Conservation (phyloP, 2,113 vertebrate species). For the Uria aalge region DNA sequence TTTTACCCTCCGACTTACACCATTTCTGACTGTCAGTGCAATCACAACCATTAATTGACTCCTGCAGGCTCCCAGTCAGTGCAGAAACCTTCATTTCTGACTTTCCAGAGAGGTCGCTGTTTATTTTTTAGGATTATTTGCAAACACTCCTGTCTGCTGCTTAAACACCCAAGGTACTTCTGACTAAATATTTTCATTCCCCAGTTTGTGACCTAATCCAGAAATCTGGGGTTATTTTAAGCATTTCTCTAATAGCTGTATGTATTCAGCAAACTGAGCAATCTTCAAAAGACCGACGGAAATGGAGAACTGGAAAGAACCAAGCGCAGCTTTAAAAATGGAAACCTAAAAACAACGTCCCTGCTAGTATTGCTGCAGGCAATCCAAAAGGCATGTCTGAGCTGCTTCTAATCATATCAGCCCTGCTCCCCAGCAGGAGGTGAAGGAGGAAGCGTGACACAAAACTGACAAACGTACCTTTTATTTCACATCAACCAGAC, state of each 20-base stretch:
- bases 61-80: not conserved
- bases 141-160: not conserved
- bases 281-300: not conserved
- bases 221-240: conserved; percentile 3
- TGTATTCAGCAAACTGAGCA: not conserved
- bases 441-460: conserved; percentile 19
- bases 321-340: conserved; percentile 20
- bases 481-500: conserved; percentile 34
- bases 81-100: not conserved
- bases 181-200: conserved; percentile 4
- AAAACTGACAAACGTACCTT: conserved; percentile 52
- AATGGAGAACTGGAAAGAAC: not conserved
- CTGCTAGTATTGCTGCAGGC: conserved; percentile 38
- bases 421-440: conserved; percentile 39
- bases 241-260: not conserved
- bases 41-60: not conserved
- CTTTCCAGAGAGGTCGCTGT: not conserved
- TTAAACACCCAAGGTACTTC: not conserved
- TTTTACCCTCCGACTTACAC: not conserved
- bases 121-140: conserved; percentile 1
- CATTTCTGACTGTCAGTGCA: not conserved
- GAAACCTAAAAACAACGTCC: conserved; percentile 15
- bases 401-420: conserved; percentile 53
- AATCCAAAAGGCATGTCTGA: conserved; percentile 40
- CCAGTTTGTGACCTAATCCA: not conserved